Conservation (phyloP, 2,888 invertebrate genomes). For the Leptinotarsa haldemani region DNA sequence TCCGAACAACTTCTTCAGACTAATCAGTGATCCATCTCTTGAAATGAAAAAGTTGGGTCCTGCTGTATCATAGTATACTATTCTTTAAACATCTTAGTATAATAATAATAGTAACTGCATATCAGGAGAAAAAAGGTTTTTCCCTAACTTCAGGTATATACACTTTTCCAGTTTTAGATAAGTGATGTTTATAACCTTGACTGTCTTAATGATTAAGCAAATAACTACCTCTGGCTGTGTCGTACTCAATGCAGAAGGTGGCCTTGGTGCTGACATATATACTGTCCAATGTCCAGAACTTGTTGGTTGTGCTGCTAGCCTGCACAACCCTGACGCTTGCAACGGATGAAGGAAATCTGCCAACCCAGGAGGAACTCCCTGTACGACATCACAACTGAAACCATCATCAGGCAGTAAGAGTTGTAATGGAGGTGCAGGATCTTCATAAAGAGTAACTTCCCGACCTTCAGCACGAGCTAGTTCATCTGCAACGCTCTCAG, state of each 20-base stretch:
- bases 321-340: slow-evolving; percentile 87
- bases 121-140: too few relatives aligned
- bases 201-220: neutral
- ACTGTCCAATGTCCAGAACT: slow-evolving; percentile 96
- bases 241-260: slow-evolving; percentile 63
- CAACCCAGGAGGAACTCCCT: slow-evolving; percentile 91
- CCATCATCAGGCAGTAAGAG: slow-evolving; percentile 95
- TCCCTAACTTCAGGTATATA: too few relatives aligned
- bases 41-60: too few relatives aligned
- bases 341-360: slow-evolving; percentile 88
- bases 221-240: slow-evolving; percentile 63
- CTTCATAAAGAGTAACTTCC: slow-evolving; percentile 90
- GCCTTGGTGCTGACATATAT: slow-evolving; percentile 76
- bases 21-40: too few relatives aligned
- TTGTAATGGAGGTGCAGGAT: slow-evolving; percentile 88
- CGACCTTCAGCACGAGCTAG: slow-evolving; percentile 90
- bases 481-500: slow-evolving; percentile 91
- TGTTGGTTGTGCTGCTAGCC: slow-evolving; percentile 89
- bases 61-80: too few relatives aligned
- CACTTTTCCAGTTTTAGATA: too few relatives aligned
- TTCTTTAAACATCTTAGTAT: too few relatives aligned
- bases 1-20: too few relatives aligned
- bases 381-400: slow-evolving; percentile 91
- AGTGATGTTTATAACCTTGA: too few relatives aligned
- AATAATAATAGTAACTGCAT: too few relatives aligned